Evolutionary conservation across 2,797 vertebrate species (phyloP), one percentile per base, ranked within the genome.

Genomic region (Lycodopsis pacificus): DNA sequence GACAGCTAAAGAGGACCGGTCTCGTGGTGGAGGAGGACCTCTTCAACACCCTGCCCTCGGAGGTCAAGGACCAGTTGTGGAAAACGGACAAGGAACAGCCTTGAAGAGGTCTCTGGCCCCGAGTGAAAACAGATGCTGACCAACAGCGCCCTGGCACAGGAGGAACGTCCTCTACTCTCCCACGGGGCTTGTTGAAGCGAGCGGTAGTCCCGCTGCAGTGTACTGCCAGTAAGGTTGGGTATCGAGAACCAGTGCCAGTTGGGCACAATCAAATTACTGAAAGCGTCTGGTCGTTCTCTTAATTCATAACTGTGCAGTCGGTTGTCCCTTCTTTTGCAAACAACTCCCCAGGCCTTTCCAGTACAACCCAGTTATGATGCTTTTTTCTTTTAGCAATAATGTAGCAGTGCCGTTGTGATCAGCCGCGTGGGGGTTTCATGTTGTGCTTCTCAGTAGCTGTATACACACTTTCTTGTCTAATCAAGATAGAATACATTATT

Each of bases 21-120:
- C 95, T 99, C 0, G 96, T 98, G 70, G 98, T 99, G 46, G 98
- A 99, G 85, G 98, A 99, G 88, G 97, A 97, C 91, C 94, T 99
- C 48, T 98, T 99, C 92, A 99, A 96, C 93, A 99, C 98, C 0
- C 85, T 99, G 88, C 97, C 98, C 6, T 91, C 97, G 0, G 98
- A 99, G 84, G 97, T 98, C 79, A 99, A 99, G 89, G 98, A 99
- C 70, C 96, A 97, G 62, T 93, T 99, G 32, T 98, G 97, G 96
- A 96, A 97, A 91, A 94, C 94, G 0, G 98, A 99, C 92, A 99
- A 99, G 90, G 98, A 99, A 75, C 96, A 96, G 84, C 96, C 94
- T 57, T 99, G 94, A 99, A 64, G 49, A 40, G 46, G 42, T 59
- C 56, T 67, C 44, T 38, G 3, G 32, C 46, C 49, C 58, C 53